Percentiles rank a stretch among this genome's conserved stretches.
Conservation (phyloP, 2,797 vertebrate genomes). For the Peromyscus aztecus region DNA sequence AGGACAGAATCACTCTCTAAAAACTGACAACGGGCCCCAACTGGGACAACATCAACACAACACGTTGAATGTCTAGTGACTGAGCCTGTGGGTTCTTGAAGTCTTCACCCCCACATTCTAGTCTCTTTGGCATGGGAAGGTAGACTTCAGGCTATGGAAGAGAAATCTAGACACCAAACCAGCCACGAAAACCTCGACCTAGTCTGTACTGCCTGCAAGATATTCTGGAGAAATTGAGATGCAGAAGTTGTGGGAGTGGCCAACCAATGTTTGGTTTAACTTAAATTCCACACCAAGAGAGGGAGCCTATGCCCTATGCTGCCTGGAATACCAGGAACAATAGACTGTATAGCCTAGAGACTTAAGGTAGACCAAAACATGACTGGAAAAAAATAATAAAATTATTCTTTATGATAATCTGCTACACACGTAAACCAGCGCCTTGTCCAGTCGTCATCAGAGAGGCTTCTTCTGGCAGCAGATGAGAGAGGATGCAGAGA, state of each 20-base stretch:
- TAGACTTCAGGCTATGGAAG: not conserved
- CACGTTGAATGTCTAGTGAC: not conserved
- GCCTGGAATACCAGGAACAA: not conserved
- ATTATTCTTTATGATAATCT: not conserved
- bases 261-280: not conserved
- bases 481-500: not conserved
- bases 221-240: not conserved
- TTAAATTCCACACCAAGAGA: not conserved
- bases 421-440: too few species aligned
- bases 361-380: not conserved
- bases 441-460: not conserved
- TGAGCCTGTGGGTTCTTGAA: too few species aligned
- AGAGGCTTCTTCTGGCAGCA: not conserved
- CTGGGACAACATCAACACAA: not conserved
- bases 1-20: not conserved
- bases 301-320: not conserved
- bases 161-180: not conserved
- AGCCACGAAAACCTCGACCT: not conserved
- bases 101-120: not conserved
- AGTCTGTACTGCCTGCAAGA: not conserved
- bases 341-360: not conserved
- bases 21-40: not conserved
- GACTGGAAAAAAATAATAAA: not conserved
- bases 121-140: not conserved
- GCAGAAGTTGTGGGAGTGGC: not conserved